Evolutionary conservation across 2,797 vertebrate genomes (phyloP).

Genomic region (Clarias platycephalus): DNA sequence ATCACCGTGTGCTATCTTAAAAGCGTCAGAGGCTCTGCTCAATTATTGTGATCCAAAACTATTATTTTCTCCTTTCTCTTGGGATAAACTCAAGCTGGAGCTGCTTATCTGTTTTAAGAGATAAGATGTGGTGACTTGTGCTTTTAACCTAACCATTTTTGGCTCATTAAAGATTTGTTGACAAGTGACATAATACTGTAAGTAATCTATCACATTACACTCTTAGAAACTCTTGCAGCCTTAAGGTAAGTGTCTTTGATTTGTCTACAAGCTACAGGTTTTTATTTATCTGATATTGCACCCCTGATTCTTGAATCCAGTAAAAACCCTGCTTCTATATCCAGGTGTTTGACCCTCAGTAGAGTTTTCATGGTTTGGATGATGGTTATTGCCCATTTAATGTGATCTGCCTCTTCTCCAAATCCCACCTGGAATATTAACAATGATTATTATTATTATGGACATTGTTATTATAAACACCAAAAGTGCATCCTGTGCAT

Average conservation of each 20-base stretch:
- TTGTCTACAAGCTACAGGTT: neutral
- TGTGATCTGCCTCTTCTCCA: neutral
- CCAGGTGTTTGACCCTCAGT: neutral
- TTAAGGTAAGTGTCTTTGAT: neutral
- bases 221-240: neutral
- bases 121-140: constrained; percentile 5
- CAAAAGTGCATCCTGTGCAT: neutral
- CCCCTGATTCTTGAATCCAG: neutral
- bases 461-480: neutral
- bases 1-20: constrained; percentile 9
- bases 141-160: constrained; percentile 2
- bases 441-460: neutral
- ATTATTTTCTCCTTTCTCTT: neutral
- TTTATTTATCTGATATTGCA: neutral
- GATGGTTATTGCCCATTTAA: neutral
- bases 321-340: neutral
- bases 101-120: constrained; percentile 4
- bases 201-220: neutral
- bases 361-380: neutral
- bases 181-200: neutral
- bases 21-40: constrained; percentile 9
- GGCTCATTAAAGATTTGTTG: neutral
- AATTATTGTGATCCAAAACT: neutral
- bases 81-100: neutral
- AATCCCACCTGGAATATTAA: neutral